phyloP scores from a whole-genome alignment of 2,888 invertebrate species.

The Latrodectus elegans region DNA sequence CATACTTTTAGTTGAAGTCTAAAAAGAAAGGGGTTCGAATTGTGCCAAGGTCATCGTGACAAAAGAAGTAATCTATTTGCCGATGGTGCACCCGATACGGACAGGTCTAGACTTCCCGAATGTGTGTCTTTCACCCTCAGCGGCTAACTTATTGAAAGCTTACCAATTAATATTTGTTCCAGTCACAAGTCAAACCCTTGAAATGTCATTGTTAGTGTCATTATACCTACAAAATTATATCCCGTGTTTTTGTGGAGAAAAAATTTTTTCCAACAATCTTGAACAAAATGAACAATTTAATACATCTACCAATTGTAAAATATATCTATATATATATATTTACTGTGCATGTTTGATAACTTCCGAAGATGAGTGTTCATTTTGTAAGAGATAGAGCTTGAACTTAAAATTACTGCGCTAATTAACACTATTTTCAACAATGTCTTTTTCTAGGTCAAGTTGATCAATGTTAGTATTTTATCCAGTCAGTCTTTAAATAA shows the following conservation, averaged over 20 bases:
- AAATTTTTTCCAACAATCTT: neutral
- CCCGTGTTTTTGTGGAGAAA: neutral
- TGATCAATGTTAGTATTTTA: neutral
- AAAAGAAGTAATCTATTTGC: slow-evolving; percentile 12
- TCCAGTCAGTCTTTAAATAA: neutral
- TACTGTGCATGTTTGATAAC: neutral
- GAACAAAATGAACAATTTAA: neutral
- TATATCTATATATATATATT: neutral
- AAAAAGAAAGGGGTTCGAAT: too few species aligned
- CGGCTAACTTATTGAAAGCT: slow-evolving; percentile 60
- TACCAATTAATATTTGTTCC: slow-evolving; percentile 48
- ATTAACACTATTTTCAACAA: neutral
- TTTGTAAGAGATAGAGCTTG: neutral
- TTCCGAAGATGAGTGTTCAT: neutral
- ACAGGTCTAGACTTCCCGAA: slow-evolving; percentile 63
- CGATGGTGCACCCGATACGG: slow-evolving; percentile 44
- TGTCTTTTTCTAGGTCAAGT: neutral
- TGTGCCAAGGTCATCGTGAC: too few species aligned
- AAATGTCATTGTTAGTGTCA: slow-evolving; percentile 37
- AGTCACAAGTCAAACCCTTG: slow-evolving; percentile 13
- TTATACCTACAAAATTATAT: neutral
- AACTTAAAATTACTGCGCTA: neutral
- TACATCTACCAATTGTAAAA: neutral
- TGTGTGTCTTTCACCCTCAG: slow-evolving; percentile 52
- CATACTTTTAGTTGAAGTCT: too few species aligned